Evolutionary conservation across 2,888 invertebrate genomes (phyloP).

Genomic region (Pheosia gnoma): DNA sequence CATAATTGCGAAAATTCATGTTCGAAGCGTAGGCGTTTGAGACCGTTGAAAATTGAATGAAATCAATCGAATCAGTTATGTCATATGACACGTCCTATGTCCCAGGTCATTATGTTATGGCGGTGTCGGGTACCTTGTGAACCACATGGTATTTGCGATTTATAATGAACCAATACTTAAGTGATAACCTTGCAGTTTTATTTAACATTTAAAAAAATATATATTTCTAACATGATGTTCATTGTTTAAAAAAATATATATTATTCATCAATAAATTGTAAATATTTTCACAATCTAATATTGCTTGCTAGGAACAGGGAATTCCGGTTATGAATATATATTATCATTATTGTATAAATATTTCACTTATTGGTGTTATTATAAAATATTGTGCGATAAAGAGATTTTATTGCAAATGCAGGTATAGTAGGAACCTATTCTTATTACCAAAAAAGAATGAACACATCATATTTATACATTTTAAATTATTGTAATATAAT

Average conservation of each 20-base stretch:
- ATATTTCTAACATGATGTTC: not conserved
- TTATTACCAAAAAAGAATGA: not conserved
- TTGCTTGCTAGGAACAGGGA: constrained; percentile 3
- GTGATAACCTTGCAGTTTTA: not conserved
- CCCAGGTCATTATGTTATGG: too few species aligned
- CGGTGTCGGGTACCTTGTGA: too few species aligned
- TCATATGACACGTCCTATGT: too few species aligned
- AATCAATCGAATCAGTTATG: too few species aligned
- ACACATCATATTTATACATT: not conserved
- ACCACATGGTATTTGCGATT: too few species aligned
- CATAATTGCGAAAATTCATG: too few species aligned
- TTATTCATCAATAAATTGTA: not conserved
- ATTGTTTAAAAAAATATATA: not conserved
- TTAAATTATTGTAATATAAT: too few species aligned
- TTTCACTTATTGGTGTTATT: not conserved
- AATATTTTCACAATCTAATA: not conserved
- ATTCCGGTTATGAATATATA: not conserved
- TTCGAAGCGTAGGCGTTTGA: too few species aligned
- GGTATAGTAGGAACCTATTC: not conserved
- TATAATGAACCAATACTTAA: not conserved
- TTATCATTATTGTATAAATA: constrained; percentile 9
- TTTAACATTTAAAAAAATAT: not conserved
- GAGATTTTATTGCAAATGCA: not conserved
- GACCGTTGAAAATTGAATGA: too few species aligned
- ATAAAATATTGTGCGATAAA: not conserved